Base-by-base conservation (phyloP, 2,888 invertebrate genomes). In the Dolomedes plantarius region DNA sequence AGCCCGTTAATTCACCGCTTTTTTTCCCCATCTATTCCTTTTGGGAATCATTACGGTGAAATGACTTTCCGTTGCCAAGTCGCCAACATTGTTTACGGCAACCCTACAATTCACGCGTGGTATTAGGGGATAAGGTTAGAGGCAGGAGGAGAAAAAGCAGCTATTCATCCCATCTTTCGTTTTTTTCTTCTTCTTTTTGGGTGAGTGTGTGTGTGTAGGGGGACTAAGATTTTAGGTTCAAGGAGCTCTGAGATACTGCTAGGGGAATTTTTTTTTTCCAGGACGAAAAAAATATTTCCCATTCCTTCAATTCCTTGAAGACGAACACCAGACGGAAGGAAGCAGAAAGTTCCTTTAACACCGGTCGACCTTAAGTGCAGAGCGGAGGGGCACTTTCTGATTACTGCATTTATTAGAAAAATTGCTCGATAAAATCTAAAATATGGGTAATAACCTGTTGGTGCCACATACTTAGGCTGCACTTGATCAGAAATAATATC, bases 81-180 rank as follows among this genome's bases (percentile, higher is more conserved):
- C 19, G 56, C 56, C 56, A 56, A 5, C 3, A 3, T 56, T 56
- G 56, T 56, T 56, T 56, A 56, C 23, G 56, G 56, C 56, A 56
- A 56, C 56, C 56, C 56, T 56, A 56, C 11, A 56, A 56, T 56
- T 56, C 56, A 56, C 56, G 56, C 56, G 56, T 56, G 56, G 56
- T 23, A 56, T 56, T 23, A 56, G 56, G 56, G 56, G 56, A 56
- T 56, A 56, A 56, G 56, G 56, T 56, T 56, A 23, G 23, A 56
- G 56, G 56, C 23, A 23, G 19, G 56, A 23, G 23, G 23, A 16
- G 16, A 13, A 13, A 46, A 1, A 46, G 41, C 41, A 46, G 9
- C 41, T 16, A 46, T 46, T 46, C 41, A 46, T 46, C 2, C 41
- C 41, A 9, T 46, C 41, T 46, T 46, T 9, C 16, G 11, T 13